Evolutionary conservation across 2,113 vertebrate species (phyloP).

Genomic region (Oncorhynchus clarkii): DNA sequence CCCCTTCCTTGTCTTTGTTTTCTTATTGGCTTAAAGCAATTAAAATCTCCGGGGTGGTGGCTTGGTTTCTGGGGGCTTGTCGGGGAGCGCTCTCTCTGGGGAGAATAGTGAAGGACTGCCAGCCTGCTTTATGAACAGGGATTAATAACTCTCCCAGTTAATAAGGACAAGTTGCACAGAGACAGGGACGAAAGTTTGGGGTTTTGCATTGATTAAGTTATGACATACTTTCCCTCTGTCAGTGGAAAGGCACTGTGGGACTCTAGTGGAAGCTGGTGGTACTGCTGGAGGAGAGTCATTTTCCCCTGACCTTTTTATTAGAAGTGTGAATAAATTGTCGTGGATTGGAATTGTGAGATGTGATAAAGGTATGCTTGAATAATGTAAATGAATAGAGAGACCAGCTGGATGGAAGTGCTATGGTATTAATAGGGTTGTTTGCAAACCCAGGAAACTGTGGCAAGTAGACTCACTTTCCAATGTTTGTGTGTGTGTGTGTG

Average conservation of each 20-base stretch:
- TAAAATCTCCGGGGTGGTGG: constrained; percentile 36
- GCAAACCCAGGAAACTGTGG: not conserved
- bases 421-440: not conserved
- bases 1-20: constrained; percentile 38
- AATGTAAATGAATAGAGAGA: not conserved
- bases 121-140: constrained; percentile 9
- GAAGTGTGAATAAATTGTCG: too few relatives aligned
- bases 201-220: not conserved
- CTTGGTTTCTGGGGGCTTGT: constrained; percentile 2
- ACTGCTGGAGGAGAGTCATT: not conserved
- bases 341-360: too few relatives aligned
- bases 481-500: constrained; percentile 10
- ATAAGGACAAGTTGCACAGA: constrained; percentile 28
- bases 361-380: not conserved
- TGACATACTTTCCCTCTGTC: not conserved
- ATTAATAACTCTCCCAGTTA: constrained; percentile 32
- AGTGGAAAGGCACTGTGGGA: not conserved
- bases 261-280: constrained; percentile 9
- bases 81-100: constrained; percentile 19
- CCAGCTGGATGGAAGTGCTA: not conserved
- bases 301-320: too few relatives aligned
- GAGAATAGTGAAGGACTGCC: constrained; percentile 32
- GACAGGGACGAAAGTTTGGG: constrained; percentile 16
- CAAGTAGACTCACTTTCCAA: too few relatives aligned
- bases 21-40: constrained; percentile 60